Percentiles rank a stretch among this genome's conserved stretches.
phyloP scores from a whole-genome alignment of 2,113 vertebrate genomes.

The Haemorhous mexicanus region DNA sequence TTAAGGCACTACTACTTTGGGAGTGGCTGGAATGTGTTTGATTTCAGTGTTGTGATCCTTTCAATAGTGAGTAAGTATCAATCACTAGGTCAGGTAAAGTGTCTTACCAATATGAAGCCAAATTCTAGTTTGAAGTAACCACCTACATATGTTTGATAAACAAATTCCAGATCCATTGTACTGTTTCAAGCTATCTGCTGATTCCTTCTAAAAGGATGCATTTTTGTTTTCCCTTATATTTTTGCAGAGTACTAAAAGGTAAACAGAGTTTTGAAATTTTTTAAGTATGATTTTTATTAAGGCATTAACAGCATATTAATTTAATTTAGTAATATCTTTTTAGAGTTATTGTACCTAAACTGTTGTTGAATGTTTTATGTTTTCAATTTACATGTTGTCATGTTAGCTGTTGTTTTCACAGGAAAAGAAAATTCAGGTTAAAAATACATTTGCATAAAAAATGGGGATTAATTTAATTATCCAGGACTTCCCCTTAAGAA shows the following conservation, averaged over 20 bases:
- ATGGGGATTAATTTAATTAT: neutral
- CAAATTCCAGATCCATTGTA: neutral
- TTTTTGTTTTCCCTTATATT: neutral
- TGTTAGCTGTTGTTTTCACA: neutral
- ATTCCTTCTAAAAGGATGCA: neutral
- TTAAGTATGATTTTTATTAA: neutral
- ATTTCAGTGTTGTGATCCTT: constrained; percentile 89
- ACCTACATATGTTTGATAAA: neutral
- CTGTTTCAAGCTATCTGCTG: neutral
- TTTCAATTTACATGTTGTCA: neutral
- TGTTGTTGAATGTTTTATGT: neutral
- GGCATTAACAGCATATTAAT: neutral
- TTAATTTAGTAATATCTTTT: neutral
- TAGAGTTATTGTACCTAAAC: neutral
- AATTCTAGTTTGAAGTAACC: neutral
- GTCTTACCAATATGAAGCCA: neutral
- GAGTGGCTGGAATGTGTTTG: constrained; percentile 94
- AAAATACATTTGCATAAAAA: neutral
- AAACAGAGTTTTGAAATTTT: rapidly evolving
- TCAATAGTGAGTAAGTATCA: constrained; percentile 89
- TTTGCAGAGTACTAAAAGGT: neutral
- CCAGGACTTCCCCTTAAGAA: neutral
- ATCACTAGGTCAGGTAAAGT: neutral
- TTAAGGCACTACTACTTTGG: constrained; percentile 93
- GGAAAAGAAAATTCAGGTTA: neutral